Base-by-base conservation (phyloP, 2,113 vertebrate species). In the Leiothrix lutea region DNA sequence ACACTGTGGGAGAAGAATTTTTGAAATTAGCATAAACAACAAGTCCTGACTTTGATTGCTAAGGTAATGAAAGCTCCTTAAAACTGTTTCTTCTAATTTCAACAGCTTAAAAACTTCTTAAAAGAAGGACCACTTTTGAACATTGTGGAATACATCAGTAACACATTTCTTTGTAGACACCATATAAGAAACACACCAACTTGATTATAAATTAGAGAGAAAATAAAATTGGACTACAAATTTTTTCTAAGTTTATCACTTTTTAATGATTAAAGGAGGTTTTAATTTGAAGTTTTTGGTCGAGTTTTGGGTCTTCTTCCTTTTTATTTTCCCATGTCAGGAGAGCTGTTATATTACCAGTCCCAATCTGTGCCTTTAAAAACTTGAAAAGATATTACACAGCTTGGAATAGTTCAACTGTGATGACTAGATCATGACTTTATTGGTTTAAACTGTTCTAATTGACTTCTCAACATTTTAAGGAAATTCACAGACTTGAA, bases 251-350 rank as follows among this genome's bases (percentile, higher is more conserved):
- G 2, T 5, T 12, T 54, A 26, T 28, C 0, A 7, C 2, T 56
- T 85, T 53, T 53, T 40, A 48, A 60, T 1, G 0, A 35, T 25
- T 40, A 24, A 73, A n/a, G 1, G 4, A 40, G 31, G 8, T 35
- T 45, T 26, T 54, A 19, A 45, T 61, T 66, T 66, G 8, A 61
- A 57, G 6, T 6, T 18, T 67, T 92, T 48, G 22, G 4, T 24
- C 1, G 4, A 11, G 7, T 21, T 22, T 12, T 9, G 5, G 2
- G 0, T 1, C 14, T 84, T 11, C 15, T 5, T 18, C 1, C 0
- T 3, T 28, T 61, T 58, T 40, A 11, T 47, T 12, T 50, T 33
- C 14, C 23, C 4, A 3, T 25, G 3, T 48, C 20, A 86, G 44
- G 16, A 64, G 11, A 78, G 5, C 12, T 25, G 1, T 72, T 75